Conservation (phyloP, 2,888 invertebrate genomes). For the Automeris io region DNA sequence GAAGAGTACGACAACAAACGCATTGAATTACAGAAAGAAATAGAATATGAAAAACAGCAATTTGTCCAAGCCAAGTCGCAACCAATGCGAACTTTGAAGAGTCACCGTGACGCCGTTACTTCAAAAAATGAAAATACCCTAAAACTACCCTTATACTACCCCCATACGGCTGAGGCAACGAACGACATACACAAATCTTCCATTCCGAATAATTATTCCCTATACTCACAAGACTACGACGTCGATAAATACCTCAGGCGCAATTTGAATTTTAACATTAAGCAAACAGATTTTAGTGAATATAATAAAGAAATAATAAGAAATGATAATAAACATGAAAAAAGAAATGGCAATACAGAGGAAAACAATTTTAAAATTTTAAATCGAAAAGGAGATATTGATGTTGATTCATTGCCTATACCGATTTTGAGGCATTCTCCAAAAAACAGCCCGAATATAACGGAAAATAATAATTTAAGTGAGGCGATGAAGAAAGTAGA, state of each 20-base stretch:
- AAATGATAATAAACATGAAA: background rate
- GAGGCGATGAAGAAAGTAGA: constrained; percentile 60
- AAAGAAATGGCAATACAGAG: background rate
- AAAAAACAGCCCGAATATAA: constrained; percentile 14
- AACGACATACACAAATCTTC: constrained; percentile 36
- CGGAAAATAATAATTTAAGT: constrained; percentile 32
- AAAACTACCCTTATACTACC: constrained; percentile 58
- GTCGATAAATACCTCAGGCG: constrained; percentile 58
- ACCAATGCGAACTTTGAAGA: constrained; percentile 11
- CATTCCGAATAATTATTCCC: constrained; percentile 60
- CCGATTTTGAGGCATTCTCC: constrained; percentile 79
- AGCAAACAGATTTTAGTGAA: constrained; percentile 12
- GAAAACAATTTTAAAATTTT: constrained; percentile 10
- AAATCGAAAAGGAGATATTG: background rate
- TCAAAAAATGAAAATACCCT: constrained; percentile 43
- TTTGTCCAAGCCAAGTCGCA: constrained; percentile 27
- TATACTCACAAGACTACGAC: constrained; percentile 59
- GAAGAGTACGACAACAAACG: constrained; percentile 65
- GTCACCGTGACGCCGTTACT: constrained; percentile 17
- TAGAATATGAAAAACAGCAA: constrained; percentile 49
- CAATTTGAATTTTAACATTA: constrained; percentile 48
- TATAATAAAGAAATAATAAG: constrained; percentile 1
- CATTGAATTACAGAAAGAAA: constrained; percentile 64
- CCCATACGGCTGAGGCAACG: constrained; percentile 12
- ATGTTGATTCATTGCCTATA: constrained; percentile 60